Evolutionary conservation across 2,888 invertebrate genomes (phyloP), one percentile per base, ranked within the genome.

Genomic region (Dione juno): DNA sequence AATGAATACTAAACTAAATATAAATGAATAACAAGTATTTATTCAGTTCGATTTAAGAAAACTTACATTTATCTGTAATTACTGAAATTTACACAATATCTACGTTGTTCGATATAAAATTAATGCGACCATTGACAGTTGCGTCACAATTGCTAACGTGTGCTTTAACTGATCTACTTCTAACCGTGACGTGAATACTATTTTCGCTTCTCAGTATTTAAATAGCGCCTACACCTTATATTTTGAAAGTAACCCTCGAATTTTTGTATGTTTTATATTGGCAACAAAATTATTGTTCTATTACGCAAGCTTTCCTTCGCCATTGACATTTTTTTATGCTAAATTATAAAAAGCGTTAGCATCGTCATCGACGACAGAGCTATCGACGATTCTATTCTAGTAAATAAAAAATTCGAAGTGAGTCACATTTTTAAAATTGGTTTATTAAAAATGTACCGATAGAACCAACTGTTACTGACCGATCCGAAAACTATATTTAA

Each of bases 401-500:
- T 53, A 40, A 57, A 66, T 65, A 66, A 68, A 50, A 67, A 54
- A 64, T 69, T 35, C 59, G 59, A 64, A 50, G 63, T 69, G 75
- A 75, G 68, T 73, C 73, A 73, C 70, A 59, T 69, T 21, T 66
- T 69, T 70, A 61, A 72, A 71, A 58, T 65, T 69, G 61, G 35
- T 54, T 66, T 73, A 71, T 71, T 57, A 71, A 70, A 71, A 70
- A 68, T 57, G 53, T 41, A 43, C 43, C 2, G 63, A 69, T 72
- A 72, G 69, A 75, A 63, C 71, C 69, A 67, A 64, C 73, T 66
- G 70, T 71, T 81, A 80, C 82, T 78, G 81, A 81, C 82, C 82
- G 84, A 81, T 85, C 83, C 83, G 82, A 84, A 77, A 72, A 84
- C 87, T 86, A 86, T 87, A 86, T 91, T 89, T 90, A 90, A 88